Base-by-base conservation (phyloP, 2,113 vertebrate species). In the Chitala chitala region DNA sequence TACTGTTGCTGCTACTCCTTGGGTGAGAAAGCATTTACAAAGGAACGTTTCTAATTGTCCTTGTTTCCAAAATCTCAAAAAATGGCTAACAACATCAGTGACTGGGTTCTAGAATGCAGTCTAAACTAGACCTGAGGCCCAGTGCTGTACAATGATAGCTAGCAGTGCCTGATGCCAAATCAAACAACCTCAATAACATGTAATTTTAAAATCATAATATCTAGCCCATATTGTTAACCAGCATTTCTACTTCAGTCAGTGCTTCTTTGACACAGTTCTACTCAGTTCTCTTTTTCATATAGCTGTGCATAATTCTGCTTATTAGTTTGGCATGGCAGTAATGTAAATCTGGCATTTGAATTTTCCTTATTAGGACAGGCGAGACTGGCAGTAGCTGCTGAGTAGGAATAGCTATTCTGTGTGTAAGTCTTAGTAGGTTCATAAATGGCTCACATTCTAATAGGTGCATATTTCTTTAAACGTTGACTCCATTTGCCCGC, bases 371-470 rank as follows among this genome's bases (percentile, higher is more conserved):
- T 38, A 64, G 55, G 17, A 53, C 38, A 26, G 8, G 31, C 31
- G 36, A 6, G 26, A 51, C 40, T 46, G 22, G n/a, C 51, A 46
- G 56, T 58, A 68, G 51, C 38, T 15, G 51, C 10, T 24, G n/a
- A 13, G 53, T 2, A 24, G 3, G 46, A 7, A 9, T 2, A 29
- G 17, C 24, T n/a, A 29, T 33, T 22, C 53, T 55, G 13, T 69
- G n/a, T 36, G 68, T 75, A 56, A 55, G 5, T 40, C 50, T 74
- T 44, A 69, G 33, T 36, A 13, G 20, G 56, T 46, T 64, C 44
- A 15, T 17, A 73, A 51, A 12, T 48, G 29, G 56, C 24, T 31
- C 42, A 17, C 29, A 22, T n/a, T 17, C 55, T 29, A 22, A 31
- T 24, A 36, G 22, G 15, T 20, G 3, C 17, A 3, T 20, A 4